phyloP scores from a whole-genome alignment of 2,888 invertebrate species.

The Nesidiocoris tenuis region DNA sequence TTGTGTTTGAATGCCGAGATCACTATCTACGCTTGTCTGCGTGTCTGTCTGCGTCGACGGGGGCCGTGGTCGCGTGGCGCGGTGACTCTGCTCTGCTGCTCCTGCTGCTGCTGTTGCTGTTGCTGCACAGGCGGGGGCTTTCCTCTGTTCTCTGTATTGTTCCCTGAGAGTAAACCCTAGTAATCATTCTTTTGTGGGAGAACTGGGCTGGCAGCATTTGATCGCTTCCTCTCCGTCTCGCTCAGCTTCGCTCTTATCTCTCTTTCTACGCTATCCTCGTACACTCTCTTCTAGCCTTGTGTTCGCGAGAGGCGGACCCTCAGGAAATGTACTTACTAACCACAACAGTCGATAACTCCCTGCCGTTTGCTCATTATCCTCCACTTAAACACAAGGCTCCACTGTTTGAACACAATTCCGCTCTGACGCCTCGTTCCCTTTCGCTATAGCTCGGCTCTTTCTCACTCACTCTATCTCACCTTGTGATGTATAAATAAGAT shows the following conservation, averaged over 20 bases:
- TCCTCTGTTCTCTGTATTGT: neutral
- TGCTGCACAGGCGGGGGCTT: neutral
- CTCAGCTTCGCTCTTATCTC: neutral
- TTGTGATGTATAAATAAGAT: constrained; percentile 40
- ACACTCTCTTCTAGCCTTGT: neutral
- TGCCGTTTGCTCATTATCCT: constrained; percentile 44
- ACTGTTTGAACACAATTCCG: constrained; percentile 44
- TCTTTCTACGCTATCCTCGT: neutral
- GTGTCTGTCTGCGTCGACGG: constrained; percentile 1
- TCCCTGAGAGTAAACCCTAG: constrained; percentile 26
- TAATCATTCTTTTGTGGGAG: constrained; percentile 44
- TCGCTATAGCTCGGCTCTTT: neutral
- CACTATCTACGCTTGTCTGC: constrained; percentile 41
- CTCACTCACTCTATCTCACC: constrained; percentile 15
- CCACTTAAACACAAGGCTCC: constrained; percentile 42
- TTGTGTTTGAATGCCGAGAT: constrained; percentile 47
- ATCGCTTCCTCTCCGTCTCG: neutral
- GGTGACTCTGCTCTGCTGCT: constrained; percentile 43
- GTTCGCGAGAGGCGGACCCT: constrained; percentile 29
- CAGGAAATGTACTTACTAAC: constrained; percentile 46
- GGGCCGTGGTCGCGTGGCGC: constrained; percentile 44
- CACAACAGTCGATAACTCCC: constrained; percentile 46
- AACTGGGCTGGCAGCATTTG: neutral
- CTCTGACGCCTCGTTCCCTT: constrained; percentile 35
- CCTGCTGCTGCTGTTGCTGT: constrained; percentile 3